A percentile compares a stretch with the other conserved stretches of the same genome.
These are phyloP conservation scores for Dascillus cervinus DNA, from an alignment of 2,888 invertebrate species.

Conservation along the genomic window DNA sequence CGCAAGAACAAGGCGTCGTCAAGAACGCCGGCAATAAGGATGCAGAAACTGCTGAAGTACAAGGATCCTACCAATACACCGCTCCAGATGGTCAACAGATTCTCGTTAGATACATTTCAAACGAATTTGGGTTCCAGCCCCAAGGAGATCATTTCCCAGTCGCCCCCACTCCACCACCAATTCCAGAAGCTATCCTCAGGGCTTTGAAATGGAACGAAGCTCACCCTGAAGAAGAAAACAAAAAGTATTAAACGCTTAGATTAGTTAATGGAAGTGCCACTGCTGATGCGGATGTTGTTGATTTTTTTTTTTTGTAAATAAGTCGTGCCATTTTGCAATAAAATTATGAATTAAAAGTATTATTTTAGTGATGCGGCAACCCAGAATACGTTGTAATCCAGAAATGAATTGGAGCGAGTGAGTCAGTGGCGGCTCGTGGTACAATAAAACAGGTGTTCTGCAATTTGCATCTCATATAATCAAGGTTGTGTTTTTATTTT, in stretches of 20 bases:
- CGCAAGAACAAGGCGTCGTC: slow-evolving; percentile 35
- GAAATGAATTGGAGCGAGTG: no score
- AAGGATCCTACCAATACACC: slow-evolving; percentile 45
- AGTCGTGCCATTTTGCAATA: slow-evolving; percentile 11
- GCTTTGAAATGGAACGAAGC: slow-evolving; percentile 59
- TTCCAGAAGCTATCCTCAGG: slow-evolving; percentile 60
- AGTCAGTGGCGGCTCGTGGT: no score
- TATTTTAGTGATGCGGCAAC: no score
- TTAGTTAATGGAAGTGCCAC: not conserved
- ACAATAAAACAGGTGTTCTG: no score
- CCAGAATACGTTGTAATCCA: no score
- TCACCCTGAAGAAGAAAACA: slow-evolving; percentile 39
- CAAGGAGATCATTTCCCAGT: slow-evolving; percentile 41
- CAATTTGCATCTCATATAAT: no score
- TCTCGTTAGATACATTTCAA: slow-evolving; percentile 53
- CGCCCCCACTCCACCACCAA: slow-evolving; percentile 61
- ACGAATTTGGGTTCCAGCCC: slow-evolving; percentile 63
- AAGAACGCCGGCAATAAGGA: slow-evolving; percentile 31
- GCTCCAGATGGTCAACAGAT: slow-evolving; percentile 46
- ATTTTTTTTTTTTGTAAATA: no score
- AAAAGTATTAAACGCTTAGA: slow-evolving; percentile 3
- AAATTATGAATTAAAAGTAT: no score
- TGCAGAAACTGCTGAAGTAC: slow-evolving; percentile 37
- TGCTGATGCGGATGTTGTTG: not conserved
- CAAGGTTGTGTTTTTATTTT: no score